These are phyloP conservation scores for Stramonita haemastoma DNA, from an alignment of 2,888 invertebrate genomes.

Conservation along the genomic window DNA sequence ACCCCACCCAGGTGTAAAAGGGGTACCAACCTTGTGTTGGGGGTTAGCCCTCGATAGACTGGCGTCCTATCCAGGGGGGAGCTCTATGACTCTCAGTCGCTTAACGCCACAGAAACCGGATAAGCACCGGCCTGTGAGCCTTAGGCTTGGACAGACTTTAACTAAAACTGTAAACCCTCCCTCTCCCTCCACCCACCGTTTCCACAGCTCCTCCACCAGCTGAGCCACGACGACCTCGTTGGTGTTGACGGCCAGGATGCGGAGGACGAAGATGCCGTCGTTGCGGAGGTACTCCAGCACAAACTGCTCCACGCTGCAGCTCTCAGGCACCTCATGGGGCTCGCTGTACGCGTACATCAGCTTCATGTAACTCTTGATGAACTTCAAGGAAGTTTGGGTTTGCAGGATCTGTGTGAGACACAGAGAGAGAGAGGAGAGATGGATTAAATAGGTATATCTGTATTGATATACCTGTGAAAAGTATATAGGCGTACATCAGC, in stretches of 20 bases:
- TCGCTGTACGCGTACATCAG: conserved; percentile 28
- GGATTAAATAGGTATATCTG: no score
- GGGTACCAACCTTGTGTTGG: no score
- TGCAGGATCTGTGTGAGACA: conserved; percentile 18
- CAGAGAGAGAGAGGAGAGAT: no score
- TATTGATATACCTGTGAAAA: no score
- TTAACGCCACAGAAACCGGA: no score
- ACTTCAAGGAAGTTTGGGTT: conserved; percentile 9
- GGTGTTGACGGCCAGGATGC: conserved; percentile 48
- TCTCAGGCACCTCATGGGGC: background rate
- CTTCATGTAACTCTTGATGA: conserved; percentile 31
- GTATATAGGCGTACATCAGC: conserved; percentile 30
- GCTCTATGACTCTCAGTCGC: no score
- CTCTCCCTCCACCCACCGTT: conserved; percentile 41
- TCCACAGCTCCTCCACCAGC: conserved; percentile 45
- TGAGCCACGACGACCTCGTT: conserved; percentile 49
- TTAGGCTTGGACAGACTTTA: no score
- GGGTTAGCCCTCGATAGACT: no score
- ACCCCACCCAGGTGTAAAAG: no score
- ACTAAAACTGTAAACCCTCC: no score
- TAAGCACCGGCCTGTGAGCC: no score
- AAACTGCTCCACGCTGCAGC: conserved; percentile 43
- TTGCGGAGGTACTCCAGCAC: conserved; percentile 49
- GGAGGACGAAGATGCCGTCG: conserved; percentile 49
- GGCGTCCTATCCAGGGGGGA: no score